Evolutionary conservation across 2,888 invertebrate species (phyloP), one percentile per base, ranked within the genome.

Genomic region (Nemotelus nigrinus): DNA sequence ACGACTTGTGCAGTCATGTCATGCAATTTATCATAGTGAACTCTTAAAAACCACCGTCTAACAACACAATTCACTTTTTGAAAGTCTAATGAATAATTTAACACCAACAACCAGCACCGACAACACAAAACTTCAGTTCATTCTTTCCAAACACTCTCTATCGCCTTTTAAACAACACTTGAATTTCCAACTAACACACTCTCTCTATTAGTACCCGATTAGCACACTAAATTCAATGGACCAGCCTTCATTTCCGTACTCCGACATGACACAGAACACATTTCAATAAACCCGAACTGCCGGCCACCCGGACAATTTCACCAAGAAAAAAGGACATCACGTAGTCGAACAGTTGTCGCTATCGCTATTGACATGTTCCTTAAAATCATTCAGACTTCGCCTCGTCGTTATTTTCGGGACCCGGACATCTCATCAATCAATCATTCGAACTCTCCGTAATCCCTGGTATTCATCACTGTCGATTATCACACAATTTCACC

Each of bases 401-500:
- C n/a, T 50, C 41, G 47, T 68, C 50, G 68, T 68, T 53, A 10
- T 43, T 70, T 70, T 63, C 44, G 74, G 74, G 70, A 70, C 55
- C 8, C 43, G 8, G 50, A 67, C 55, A 60, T 60, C 47, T n/a
- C 74, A 74, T 74, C 74, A 60, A 74, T 74, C 60, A 74, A 74
- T 74, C 74, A 74, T 74, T 60, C n/a, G 39, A 70, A 70, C 70
- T 70, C n/a, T 47, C 65, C n/a, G 48, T 74, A 74, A 74, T 60
- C 74, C 47, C 74, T 41, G 41, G 39, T 74, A 74, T 74, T 74
- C 74, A 60, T 74, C 74, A 74, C 74, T 74, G 74, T 74, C 74
- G 63, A 60, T 74, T 60, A 74, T 60, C 74, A 45, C 72, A 72
- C 60, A 58, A 47, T 60, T 74, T 48, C 58, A 60, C 48, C 47